Evolutionary conservation across 2,888 invertebrate species (phyloP).

Genomic region (Sialis fuliginosa): DNA sequence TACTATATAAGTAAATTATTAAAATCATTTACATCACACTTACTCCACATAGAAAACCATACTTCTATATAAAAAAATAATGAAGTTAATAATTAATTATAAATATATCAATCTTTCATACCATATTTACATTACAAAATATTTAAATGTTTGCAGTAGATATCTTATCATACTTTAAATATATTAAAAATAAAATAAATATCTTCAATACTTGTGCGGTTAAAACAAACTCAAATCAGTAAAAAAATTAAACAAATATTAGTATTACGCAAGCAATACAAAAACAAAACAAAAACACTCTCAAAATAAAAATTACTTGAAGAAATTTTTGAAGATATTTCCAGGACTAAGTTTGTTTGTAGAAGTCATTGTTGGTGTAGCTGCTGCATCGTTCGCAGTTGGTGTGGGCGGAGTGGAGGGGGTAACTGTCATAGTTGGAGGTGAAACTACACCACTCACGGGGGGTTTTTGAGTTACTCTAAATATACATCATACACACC

Average conservation of each 20-base stretch:
- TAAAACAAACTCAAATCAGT: not conserved
- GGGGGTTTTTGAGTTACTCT: constrained; percentile 22
- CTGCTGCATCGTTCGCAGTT: constrained; percentile 20
- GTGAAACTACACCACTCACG: constrained; percentile 17
- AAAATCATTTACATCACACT: no score
- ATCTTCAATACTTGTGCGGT: not conserved
- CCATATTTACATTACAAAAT: no score
- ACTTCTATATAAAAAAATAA: no score
- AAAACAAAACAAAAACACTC: not conserved
- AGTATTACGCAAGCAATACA: not conserved
- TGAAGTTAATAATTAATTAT: no score
- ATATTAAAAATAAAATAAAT: not conserved
- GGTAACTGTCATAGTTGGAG: constrained; percentile 18
- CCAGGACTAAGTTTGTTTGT: constrained; percentile 64
- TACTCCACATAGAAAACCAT: no score
- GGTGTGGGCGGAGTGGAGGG: constrained; percentile 19
- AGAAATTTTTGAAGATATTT: constrained; percentile 90
- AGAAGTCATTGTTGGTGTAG: constrained; percentile 39
- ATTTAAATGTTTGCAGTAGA: no score
- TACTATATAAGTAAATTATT: constrained; percentile 2
- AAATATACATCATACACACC: constrained; percentile 12
- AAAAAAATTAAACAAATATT: not conserved
- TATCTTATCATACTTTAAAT: not conserved
- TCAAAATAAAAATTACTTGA: constrained; percentile 53
- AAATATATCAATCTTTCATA: no score